Evolutionary conservation across 2,113 vertebrate genomes (phyloP).

Genomic region (Heterocephalus glaber): DNA sequence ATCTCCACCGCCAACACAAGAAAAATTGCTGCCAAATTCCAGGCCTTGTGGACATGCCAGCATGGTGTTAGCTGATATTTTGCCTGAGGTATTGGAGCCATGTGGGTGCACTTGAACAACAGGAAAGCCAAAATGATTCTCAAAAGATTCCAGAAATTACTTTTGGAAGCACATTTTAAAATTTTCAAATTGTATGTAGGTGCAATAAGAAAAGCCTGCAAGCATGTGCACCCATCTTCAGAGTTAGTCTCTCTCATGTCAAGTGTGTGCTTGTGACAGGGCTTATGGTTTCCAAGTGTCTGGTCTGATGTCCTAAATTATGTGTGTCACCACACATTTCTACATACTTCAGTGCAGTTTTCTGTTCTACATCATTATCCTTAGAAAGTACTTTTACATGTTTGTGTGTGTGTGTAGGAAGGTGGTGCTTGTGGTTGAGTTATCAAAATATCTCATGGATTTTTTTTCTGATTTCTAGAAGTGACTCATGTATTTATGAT

Average conservation of each 20-base stretch:
- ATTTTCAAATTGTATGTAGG: not conserved
- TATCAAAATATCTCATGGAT: not conserved
- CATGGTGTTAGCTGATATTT: constrained; percentile 41
- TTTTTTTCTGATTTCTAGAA: not conserved
- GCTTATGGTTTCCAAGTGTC: not conserved
- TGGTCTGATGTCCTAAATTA: not conserved
- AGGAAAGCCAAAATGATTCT: constrained; percentile 43
- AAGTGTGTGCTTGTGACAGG: not conserved
- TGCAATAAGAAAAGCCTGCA: not conserved
- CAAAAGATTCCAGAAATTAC: constrained; percentile 48
- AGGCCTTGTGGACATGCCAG: not conserved
- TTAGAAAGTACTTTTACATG: not conserved
- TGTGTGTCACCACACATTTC: not conserved
- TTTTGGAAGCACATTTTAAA: constrained; percentile 58
- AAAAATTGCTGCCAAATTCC: constrained; percentile 14
- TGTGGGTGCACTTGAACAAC: constrained; percentile 35
- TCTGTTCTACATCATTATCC: not conserved
- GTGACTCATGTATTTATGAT: not conserved
- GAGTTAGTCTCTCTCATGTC: not conserved
- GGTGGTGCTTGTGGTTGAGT: not conserved
- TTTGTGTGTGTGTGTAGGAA: not conserved
- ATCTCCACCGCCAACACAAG: not conserved
- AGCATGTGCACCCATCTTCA: not conserved
- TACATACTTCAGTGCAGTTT: not conserved
- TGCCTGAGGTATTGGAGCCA: constrained; percentile 58